Evolutionary conservation across 2,888 invertebrate species (phyloP).

Genomic region (Lottia scabra): DNA sequence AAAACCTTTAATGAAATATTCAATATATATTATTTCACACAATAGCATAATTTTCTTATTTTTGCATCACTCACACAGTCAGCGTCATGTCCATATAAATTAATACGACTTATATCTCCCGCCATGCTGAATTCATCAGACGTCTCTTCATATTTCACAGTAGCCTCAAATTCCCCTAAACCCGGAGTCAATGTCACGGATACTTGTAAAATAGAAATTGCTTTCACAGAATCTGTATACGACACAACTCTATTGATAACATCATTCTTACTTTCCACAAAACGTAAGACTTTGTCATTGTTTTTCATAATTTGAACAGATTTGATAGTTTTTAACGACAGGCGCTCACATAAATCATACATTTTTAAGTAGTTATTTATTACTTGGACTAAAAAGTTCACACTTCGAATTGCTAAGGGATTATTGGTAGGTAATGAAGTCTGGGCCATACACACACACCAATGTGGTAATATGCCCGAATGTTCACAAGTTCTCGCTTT

Average conservation of each 20-base stretch:
- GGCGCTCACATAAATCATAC: neutral
- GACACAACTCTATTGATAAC: neutral
- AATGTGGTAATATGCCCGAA: neutral
- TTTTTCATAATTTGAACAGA: constrained; percentile 3
- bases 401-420: neutral
- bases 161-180: neutral
- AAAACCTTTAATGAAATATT: no score
- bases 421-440: neutral
- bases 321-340: constrained; percentile 19
- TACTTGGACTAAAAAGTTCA: neutral
- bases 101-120: constrained; percentile 10
- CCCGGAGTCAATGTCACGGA: constrained; percentile 54
- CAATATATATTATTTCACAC: neutral
- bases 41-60: constrained; percentile 1
- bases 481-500: neutral
- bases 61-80: neutral
- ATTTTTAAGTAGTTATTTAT: neutral
- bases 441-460: neutral
- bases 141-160: neutral
- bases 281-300: neutral
- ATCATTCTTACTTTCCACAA: neutral
- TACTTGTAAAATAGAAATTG: neutral
- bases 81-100: constrained; percentile 6
- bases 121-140: neutral
- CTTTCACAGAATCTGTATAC: neutral